These are phyloP conservation scores for Cerceris rybyensis DNA, from an alignment of 2,888 invertebrate genomes.

Conservation along the genomic window DNA sequence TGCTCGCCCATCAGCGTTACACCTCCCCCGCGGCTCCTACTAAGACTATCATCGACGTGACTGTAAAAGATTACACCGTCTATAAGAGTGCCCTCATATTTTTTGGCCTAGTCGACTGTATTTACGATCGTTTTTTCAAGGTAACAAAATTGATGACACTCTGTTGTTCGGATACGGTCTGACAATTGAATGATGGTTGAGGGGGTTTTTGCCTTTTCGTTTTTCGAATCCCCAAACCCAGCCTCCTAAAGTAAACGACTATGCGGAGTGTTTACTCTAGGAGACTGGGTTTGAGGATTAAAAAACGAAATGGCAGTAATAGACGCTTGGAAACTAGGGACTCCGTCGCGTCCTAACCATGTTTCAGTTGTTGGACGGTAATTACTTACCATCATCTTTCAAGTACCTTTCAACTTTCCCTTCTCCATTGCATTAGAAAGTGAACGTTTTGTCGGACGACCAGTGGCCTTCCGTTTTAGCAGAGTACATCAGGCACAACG, in stretches of 20 bases:
- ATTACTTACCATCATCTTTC: too few species aligned
- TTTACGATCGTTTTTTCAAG: conserved; percentile 94
- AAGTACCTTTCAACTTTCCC: conserved; percentile 11
- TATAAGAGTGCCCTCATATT: conserved; percentile 94
- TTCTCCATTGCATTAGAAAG: conserved; percentile 82
- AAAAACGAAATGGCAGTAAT: too few species aligned
- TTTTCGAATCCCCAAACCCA: too few species aligned
- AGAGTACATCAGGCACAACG: conserved; percentile 96
- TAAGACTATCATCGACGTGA: conserved; percentile 83
- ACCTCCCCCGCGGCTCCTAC: conserved; percentile 86
- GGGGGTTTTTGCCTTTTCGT: too few species aligned
- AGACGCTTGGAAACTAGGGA: too few species aligned
- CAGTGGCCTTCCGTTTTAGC: conserved; percentile 95
- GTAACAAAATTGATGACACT: conserved; percentile 80
- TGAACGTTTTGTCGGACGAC: conserved; percentile 87
- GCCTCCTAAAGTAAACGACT: too few species aligned
- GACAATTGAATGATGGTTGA: too few species aligned
- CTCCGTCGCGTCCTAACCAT: too few species aligned
- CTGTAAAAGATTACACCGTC: conserved; percentile 87
- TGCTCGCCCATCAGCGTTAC: conserved; percentile 90
- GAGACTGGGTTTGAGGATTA: too few species aligned
- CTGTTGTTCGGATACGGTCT: neutral
- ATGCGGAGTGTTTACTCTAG: too few species aligned
- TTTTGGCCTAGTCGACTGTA: conserved; percentile 92
- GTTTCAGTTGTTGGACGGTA: too few species aligned